Evolutionary conservation across 2,113 vertebrate species (phyloP).

Genomic region (Mungos mungo): DNA sequence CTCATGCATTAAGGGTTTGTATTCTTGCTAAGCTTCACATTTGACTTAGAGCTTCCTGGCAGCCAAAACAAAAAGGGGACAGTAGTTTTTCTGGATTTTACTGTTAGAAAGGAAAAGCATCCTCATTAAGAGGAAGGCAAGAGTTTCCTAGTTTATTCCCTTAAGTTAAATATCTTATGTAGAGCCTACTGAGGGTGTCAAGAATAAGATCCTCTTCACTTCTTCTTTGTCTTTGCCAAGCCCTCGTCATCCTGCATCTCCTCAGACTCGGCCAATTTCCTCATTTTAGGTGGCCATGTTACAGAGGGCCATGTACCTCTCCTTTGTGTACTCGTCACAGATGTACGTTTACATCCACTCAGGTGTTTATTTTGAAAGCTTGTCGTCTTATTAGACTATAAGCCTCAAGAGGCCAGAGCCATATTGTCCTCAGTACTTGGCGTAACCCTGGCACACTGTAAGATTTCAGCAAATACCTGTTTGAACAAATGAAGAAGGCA

Average conservation of each 20-base stretch:
- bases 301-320: not conserved
- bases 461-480: not conserved
- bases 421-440: not conserved
- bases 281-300: not conserved
- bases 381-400: not conserved
- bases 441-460: not conserved
- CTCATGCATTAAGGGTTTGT: not conserved
- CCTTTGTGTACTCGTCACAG: not conserved
- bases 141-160: not conserved
- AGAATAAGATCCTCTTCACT: not conserved
- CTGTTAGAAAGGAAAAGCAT: conserved; percentile 4
- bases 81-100: conserved; percentile 1
- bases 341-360: not conserved
- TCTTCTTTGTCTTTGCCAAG: not conserved
- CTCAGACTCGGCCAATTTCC: not conserved
- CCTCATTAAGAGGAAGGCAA: not conserved
- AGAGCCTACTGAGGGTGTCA: not conserved
- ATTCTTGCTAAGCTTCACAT: not conserved
- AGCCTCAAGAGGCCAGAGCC: not conserved
- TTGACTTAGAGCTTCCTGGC: not conserved
- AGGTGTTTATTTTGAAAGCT: not conserved
- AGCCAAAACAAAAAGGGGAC: not conserved
- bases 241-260: not conserved
- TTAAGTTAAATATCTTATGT: not conserved
- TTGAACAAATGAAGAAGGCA: not conserved